A percentile compares a stretch with the other conserved stretches of the same genome.
These are phyloP conservation scores for Dendrocincla tyrannina DNA, from an alignment of 2,797 vertebrate genomes.

Conservation along the genomic window DNA sequence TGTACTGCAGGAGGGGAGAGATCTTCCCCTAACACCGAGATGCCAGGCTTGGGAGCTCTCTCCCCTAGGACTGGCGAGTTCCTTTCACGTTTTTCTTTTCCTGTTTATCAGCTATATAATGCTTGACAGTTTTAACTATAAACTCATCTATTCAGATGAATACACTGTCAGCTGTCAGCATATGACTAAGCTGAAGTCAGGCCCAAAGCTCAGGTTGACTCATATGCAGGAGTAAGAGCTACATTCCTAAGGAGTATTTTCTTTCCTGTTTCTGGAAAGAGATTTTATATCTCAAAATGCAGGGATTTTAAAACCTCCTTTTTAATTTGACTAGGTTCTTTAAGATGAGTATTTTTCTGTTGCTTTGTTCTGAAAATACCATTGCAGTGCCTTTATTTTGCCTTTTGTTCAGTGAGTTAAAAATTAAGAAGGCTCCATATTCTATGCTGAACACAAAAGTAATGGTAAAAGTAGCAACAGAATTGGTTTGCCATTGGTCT, in stretches of 20 bases:
- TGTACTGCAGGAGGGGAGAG: not conserved
- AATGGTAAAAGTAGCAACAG: not conserved
- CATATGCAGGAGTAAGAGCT: not conserved
- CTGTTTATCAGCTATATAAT: not conserved
- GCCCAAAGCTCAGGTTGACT: not conserved
- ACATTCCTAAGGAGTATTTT: not conserved
- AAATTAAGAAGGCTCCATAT: not conserved
- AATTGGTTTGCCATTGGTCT: not conserved
- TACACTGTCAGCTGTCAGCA: not conserved
- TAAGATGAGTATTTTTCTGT: not conserved
- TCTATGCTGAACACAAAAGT: not conserved
- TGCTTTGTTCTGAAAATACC: not conserved
- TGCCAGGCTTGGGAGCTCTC: not conserved
- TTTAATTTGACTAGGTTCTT: not conserved
- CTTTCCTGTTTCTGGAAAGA: not conserved
- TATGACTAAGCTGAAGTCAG: conserved; percentile 4
- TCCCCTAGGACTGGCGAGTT: not conserved
- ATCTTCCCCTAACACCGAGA: not conserved
- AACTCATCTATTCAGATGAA: conserved; percentile 15
- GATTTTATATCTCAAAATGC: not conserved
- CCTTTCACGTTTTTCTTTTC: not conserved
- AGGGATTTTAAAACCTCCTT: not conserved
- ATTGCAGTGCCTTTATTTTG: not conserved
- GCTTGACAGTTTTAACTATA: not conserved
- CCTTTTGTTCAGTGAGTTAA: not conserved